These are phyloP conservation scores for Syrrhaptes paradoxus DNA, from an alignment of 2,113 vertebrate genomes.

Conservation along the genomic window DNA sequence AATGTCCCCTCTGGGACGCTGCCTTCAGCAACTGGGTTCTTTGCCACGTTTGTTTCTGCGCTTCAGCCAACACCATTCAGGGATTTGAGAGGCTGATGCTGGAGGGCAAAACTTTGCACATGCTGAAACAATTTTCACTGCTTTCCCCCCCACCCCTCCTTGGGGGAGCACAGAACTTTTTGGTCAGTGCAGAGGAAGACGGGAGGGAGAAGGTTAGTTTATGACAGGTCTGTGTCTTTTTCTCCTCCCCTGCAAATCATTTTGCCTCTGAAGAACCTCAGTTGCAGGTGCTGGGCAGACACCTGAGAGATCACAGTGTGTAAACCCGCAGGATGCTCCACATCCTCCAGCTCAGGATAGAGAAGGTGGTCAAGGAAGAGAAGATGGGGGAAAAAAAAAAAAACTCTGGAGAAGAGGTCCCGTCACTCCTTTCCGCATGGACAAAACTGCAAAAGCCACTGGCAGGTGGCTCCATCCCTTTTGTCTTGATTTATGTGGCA, in stretches of 20 bases:
- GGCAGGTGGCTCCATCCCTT: not conserved
- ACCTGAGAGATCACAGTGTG: rapidly evolving
- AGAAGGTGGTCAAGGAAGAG: not conserved
- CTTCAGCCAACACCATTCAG: not conserved
- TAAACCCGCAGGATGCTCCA: not conserved
- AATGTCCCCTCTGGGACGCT: not conserved
- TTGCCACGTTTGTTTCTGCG: not conserved
- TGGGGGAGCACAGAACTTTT: not conserved
- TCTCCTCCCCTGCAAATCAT: not conserved
- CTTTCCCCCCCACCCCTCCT: not conserved
- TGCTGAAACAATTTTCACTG: not conserved
- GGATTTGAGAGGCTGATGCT: not conserved
- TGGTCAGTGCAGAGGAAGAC: not conserved
- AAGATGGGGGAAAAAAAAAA: not conserved
- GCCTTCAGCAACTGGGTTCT: not conserved
- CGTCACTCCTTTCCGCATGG: not conserved
- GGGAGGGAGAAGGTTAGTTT: not conserved
- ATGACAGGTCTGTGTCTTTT: not conserved
- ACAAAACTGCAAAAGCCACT: not conserved
- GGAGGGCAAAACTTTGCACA: not conserved
- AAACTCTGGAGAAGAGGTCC: not conserved
- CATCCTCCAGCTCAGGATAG: not conserved
- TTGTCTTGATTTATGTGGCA: not conserved
- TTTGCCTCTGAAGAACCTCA: not conserved
- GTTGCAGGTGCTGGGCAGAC: not conserved